A percentile compares a stretch with the other conserved stretches of the same genome.
These are phyloP conservation scores for Psilanteris sp. DNA, from an alignment of 1,140 invertebrate species.

Conservation along the genomic window DNA sequence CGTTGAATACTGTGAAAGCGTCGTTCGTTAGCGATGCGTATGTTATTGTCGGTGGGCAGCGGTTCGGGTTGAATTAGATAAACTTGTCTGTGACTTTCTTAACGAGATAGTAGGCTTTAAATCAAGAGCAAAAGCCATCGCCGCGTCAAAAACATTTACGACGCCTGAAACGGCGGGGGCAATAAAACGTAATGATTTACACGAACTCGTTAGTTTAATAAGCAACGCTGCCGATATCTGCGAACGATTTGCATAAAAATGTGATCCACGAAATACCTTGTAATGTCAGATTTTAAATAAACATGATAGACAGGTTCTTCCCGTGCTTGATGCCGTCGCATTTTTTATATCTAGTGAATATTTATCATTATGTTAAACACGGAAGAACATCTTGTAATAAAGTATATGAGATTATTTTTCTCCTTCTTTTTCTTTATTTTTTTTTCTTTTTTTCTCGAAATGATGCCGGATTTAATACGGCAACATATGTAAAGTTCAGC, in stretches of 20 bases:
- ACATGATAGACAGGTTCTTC: slow-evolving; percentile 7
- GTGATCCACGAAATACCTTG: slow-evolving; percentile 2
- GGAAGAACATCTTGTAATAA: background rate
- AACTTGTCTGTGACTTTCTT: too few species aligned
- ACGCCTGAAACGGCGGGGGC: too few species aligned
- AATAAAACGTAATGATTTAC: slow-evolving; percentile 10
- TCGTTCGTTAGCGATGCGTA: too few species aligned
- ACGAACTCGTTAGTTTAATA: slow-evolving; percentile 11
- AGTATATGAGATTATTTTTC: slow-evolving; percentile 2
- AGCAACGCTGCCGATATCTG: background rate
- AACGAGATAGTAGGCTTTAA: too few species aligned
- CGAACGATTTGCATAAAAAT: background rate
- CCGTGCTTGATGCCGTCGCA: background rate
- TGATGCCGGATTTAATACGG: background rate
- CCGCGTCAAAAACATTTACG: too few species aligned
- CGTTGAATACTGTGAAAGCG: too few species aligned
- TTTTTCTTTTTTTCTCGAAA: too few species aligned
- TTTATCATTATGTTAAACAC: slow-evolving; percentile 4
- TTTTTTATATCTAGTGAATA: background rate
- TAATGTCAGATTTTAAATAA: background rate
- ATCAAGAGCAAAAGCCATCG: too few species aligned
- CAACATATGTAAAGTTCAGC: slow-evolving; percentile 13
- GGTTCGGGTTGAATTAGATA: too few species aligned
- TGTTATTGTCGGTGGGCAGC: too few species aligned
- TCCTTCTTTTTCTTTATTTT: too few species aligned